Conservation (phyloP, 53 echinoderm and acorn worm species). For the Echinarachnius parma region DNA sequence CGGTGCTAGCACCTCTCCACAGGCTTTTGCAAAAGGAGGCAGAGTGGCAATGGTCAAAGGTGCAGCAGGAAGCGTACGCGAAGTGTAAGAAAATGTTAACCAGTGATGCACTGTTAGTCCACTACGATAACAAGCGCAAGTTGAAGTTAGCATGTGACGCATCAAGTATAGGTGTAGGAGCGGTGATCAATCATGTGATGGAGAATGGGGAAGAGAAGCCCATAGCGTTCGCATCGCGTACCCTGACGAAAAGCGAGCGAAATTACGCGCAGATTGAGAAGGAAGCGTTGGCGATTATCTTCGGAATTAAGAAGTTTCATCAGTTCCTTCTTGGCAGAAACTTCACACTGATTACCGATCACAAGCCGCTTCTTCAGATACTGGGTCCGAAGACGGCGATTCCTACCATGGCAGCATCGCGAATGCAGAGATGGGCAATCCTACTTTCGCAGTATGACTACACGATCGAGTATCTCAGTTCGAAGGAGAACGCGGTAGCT, state of each 20-base stretch:
- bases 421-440: conserved; percentile 51
- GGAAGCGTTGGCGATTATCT: conserved; percentile 54
- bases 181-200: conserved; percentile 55
- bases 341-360: conserved; percentile 45
- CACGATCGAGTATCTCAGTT: conserved; percentile 48
- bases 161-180: conserved; percentile 56
- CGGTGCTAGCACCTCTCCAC: no score
- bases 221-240: conserved; percentile 50
- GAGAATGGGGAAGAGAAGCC: conserved; percentile 53
- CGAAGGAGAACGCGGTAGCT: no score
- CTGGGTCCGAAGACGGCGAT: conserved; percentile 46
- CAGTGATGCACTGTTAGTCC: no score
- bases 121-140: no score
- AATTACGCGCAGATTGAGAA: conserved; percentile 64
- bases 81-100: no score
- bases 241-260: conserved; percentile 39
- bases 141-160: no score
- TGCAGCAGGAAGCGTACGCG: no score
- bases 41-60: no score
- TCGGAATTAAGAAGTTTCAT: conserved; percentile 56
- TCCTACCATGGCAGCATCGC: conserved; percentile 39
- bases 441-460: conserved; percentile 35
- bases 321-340: conserved; percentile 51
- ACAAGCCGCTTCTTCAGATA: conserved; percentile 36
- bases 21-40: no score